Percentiles rank a stretch among this genome's conserved stretches.
Evolutionary conservation across 2,888 invertebrate species (phyloP).

Genomic region (Lacanobia oleracea): DNA sequence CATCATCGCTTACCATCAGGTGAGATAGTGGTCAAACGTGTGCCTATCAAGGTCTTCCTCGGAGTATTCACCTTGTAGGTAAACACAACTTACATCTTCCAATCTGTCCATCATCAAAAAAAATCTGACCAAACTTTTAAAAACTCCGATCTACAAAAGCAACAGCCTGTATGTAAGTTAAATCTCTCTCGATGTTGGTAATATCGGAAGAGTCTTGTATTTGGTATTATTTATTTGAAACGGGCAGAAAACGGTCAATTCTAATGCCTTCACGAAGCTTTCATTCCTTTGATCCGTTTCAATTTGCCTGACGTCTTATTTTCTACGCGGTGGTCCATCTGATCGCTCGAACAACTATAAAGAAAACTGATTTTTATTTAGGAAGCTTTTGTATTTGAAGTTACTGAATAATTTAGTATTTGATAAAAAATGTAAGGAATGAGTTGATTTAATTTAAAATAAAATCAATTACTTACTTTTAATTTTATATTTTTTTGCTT

Average conservation of each 20-base stretch:
- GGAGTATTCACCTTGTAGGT: too few species aligned
- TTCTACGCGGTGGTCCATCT: constrained; percentile 85
- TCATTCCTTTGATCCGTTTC: constrained; percentile 84
- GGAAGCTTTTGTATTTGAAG: constrained; percentile 3
- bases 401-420: constrained; percentile 1
- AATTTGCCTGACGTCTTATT: constrained; percentile 88
- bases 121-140: too few species aligned
- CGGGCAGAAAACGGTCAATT: constrained; percentile 79
- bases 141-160: background rate
- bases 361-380: constrained; percentile 36
- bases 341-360: constrained; percentile 39
- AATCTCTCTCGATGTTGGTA: constrained; percentile 69
- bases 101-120: too few species aligned
- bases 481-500: too few species aligned
- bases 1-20: too few species aligned
- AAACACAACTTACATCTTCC: too few species aligned
- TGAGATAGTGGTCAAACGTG: too few species aligned
- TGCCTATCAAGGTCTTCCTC: too few species aligned
- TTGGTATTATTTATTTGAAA: constrained; percentile 85
- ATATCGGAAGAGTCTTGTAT: constrained; percentile 80
- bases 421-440: background rate
- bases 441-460: too few species aligned
- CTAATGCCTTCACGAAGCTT: constrained; percentile 84
- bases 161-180: constrained; percentile 73
- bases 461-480: too few species aligned